A percentile compares a stretch with the other conserved stretches of the same genome.
These are phyloP conservation scores for Epizoanthus illoricatus DNA, from an alignment of 92 coral and sea anemone genomes.

Conservation along the genomic window DNA sequence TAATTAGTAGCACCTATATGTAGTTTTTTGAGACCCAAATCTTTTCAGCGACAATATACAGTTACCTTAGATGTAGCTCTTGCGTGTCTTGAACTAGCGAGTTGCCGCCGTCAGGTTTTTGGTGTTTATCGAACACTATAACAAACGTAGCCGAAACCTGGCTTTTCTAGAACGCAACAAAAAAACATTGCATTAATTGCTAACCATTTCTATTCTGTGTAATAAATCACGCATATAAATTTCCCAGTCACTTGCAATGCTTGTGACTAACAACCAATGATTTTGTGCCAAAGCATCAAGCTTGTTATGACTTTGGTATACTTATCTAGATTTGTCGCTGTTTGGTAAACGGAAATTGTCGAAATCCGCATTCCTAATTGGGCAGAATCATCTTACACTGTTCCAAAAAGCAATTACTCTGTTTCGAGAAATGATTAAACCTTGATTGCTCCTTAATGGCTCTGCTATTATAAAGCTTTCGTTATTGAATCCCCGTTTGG, in stretches of 20 bases:
- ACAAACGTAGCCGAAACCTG: neutral
- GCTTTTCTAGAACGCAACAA: neutral
- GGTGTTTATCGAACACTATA: too few relatives aligned
- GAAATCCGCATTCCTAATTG: neutral
- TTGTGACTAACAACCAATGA: constrained; percentile 1
- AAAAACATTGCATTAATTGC: too few relatives aligned
- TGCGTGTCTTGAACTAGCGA: too few relatives aligned
- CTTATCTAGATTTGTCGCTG: neutral
- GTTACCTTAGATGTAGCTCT: too few relatives aligned
- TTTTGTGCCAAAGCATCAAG: neutral
- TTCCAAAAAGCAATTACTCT: neutral
- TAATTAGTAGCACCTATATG: too few relatives aligned
- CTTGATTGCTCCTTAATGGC: neutral
- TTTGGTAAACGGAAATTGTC: neutral
- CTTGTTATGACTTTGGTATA: neutral
- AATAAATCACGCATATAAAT: neutral
- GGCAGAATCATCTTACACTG: neutral
- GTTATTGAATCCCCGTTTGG: neutral
- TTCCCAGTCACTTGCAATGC: neutral
- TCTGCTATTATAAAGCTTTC: neutral
- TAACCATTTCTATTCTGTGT: neutral
- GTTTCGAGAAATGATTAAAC: constrained; percentile 2
- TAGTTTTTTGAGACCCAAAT: too few relatives aligned
- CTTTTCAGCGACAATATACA: too few relatives aligned
- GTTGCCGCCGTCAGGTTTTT: too few relatives aligned